Evolutionary conservation across 2,888 invertebrate genomes (phyloP), one percentile per base, ranked within the genome.

Genomic region (Euphydryas editha): DNA sequence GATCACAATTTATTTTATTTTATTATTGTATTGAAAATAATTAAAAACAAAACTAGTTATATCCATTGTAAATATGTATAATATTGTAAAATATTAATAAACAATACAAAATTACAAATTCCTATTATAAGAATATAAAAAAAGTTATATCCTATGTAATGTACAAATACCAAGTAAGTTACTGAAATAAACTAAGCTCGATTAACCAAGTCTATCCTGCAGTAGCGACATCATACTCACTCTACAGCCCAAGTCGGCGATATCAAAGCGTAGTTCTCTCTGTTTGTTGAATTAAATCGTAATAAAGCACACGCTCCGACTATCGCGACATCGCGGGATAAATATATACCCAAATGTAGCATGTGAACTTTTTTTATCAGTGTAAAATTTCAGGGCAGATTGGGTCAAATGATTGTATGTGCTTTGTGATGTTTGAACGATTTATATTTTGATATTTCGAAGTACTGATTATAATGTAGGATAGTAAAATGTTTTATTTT

Each of bases 211-310:
- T 58, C 20, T 46, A 20, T 62, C 59, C 62, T 1, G 15, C 0
- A 44, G 18, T n/a, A 30, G 20, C 37, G 39, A 2, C 7, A 21
- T 49, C 49, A 58, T 79, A 78, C 80, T 67, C 70, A 79, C 83
- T 74, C 76, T 77, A 81, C 74, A 46, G 47, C 37, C 71, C 44
- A 64, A 72, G 88, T 83, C 92, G 92, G 92, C 87, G 74, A 73
- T 85, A 81, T 86, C 92, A 92, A 92, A 92, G 82, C 70, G 69
- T 61, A 73, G 75, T 76, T 69, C 80, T 81, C 79, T 82, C 79
- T 81, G 83, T 81, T 82, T 83, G 85, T 87, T 87, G 92, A 90
- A 92, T 92, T 90, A 91, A 92, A 90, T 84, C 84, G 87, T 88
- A 86, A 86, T 92, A 90, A 90, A 91, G 86, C 79, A 87, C 86